Evolutionary conservation across 2,888 invertebrate species (phyloP), one percentile per base, ranked within the genome.

Genomic region (Acleris literana): DNA sequence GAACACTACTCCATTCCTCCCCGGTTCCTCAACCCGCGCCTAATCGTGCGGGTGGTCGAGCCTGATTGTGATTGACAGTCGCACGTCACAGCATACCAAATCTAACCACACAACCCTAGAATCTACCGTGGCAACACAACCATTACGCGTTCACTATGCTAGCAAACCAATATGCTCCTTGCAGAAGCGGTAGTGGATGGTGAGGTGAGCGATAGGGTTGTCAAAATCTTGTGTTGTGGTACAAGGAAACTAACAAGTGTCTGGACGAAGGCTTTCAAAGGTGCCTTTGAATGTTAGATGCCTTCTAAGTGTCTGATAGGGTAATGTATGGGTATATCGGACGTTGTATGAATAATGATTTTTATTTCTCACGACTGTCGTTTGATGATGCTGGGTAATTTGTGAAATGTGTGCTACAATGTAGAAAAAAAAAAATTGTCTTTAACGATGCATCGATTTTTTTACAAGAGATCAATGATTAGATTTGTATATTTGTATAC

Each of bases 11-110:
- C 65, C 60, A 56, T 5, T 5, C 55, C 51, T 51, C 18, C 55
- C 65, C 4, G 5, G 20, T 54, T 61, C 55, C 55, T 54, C 55
- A 58, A 51, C 57, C 57, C 62, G 68, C 52, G 65, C 63, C 62
- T 72, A 71, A 71, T 71, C 71, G 67, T 55, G 72, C 72, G 72
- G 71, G 72, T 72, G 72, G 72, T 71, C 72, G 66, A 49, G 64
- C 46, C 56, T 72, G 70, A 72, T 72, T 72, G 71, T 72, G 72
- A 72, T 72, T 72, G 72, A 72, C 72, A 71, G 69, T 58, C 64
- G 46, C 61, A 64, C 66, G 70, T 71, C 72, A 71, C 69, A 70
- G 64, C 72, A 70, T 52, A 55, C 57, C 63, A 69, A 48, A 63
- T 63, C 64, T n/a, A 43, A 53, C 33, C 39, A 59, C 52, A 46